Evolutionary conservation across 2,888 invertebrate genomes (phyloP).

Genomic region (Harpalus rubripes): DNA sequence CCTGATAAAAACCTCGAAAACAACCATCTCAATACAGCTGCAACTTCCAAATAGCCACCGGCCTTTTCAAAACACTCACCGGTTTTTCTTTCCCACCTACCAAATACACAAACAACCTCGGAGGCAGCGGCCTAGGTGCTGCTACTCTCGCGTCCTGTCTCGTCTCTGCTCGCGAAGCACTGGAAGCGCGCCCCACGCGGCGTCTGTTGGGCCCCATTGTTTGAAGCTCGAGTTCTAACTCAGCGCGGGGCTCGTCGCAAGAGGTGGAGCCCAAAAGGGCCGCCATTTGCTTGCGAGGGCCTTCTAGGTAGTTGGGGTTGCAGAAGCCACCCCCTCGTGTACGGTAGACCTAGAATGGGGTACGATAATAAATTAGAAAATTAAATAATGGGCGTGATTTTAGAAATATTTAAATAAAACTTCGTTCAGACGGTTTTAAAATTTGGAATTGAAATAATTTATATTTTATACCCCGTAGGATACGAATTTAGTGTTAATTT

Average conservation of each 20-base stretch:
- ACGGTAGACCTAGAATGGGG: background rate
- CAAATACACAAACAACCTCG: constrained; percentile 83
- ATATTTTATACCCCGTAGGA: no score
- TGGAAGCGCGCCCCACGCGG: constrained; percentile 77
- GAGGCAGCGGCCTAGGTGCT: constrained; percentile 73
- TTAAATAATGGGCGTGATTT: no score
- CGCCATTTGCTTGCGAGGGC: constrained; percentile 71
- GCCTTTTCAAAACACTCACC: constrained; percentile 86
- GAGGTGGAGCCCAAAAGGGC: background rate
- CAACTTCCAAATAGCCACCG: constrained; percentile 89
- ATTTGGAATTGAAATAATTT: no score
- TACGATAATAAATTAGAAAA: no score
- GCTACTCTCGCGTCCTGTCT: constrained; percentile 75
- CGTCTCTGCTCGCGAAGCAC: constrained; percentile 80
- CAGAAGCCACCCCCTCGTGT: constrained; percentile 82
- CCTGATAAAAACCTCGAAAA: no score
- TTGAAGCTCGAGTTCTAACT: background rate
- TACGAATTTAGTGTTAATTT: no score
- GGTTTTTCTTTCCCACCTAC: constrained; percentile 91
- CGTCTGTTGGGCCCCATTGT: background rate
- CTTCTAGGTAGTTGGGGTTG: constrained; percentile 87
- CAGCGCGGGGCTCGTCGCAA: background rate
- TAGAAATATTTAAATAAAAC: no score
- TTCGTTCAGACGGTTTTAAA: no score
- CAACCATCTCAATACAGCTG: background rate